phyloP scores from a whole-genome alignment of 2,113 vertebrate genomes.

The Tachycineta bicolor region DNA sequence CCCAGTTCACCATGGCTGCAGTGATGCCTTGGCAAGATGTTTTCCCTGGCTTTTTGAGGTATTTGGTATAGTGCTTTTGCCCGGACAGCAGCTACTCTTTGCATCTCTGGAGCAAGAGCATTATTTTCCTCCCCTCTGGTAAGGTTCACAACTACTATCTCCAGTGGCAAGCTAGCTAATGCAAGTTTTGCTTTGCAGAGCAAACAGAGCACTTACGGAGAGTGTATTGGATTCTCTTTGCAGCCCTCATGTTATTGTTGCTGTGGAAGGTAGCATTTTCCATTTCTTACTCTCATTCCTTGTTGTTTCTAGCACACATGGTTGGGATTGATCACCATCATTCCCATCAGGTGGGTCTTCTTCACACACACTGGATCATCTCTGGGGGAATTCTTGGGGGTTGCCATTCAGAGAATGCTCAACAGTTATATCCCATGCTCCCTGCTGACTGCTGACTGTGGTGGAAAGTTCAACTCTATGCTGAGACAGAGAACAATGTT shows the following conservation, averaged over 20 bases:
- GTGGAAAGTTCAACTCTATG: not conserved
- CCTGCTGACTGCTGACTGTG: not conserved
- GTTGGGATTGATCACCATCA: not conserved
- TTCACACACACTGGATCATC: not conserved
- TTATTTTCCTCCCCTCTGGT: not conserved
- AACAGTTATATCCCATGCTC: not conserved
- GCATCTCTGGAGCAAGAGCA: not conserved
- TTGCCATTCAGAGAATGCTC: not conserved
- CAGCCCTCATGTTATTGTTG: not conserved
- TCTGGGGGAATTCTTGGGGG: not conserved
- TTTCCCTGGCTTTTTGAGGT: not conserved
- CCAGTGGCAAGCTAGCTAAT: not conserved
- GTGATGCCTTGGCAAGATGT: not conserved
- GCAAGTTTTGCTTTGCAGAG: not conserved
- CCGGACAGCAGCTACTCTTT: not conserved
- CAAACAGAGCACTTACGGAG: not conserved
- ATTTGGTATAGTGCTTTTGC: not conserved
- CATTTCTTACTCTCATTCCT: not conserved
- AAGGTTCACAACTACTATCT: not conserved
- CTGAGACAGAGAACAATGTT: not conserved
- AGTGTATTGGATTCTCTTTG: not conserved
- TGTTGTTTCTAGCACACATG: rapidly evolving
- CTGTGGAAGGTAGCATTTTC: not conserved
- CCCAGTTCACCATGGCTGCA: not conserved
- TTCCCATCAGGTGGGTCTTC: not conserved